phyloP scores from a whole-genome alignment of 2,888 invertebrate genomes.

The Icerya purchasi region DNA sequence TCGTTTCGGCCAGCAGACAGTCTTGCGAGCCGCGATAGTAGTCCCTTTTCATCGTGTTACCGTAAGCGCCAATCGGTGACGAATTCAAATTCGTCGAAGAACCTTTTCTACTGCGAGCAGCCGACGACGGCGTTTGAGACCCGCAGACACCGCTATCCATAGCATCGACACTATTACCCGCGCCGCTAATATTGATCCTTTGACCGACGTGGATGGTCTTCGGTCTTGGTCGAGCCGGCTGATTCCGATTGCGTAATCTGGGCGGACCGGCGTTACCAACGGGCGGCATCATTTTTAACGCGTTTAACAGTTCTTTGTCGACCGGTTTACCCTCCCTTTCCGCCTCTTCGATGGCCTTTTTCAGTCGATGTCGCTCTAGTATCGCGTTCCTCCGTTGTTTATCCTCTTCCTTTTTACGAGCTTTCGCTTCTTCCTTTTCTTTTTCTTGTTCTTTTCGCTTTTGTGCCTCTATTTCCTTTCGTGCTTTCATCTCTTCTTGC shows the following conservation, averaged over 20 bases:
- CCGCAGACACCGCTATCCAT: background rate
- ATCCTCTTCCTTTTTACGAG: slow-evolving; percentile 60
- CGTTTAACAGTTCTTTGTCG: slow-evolving; percentile 43
- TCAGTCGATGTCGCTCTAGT: slow-evolving; percentile 76
- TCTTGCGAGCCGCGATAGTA: slow-evolving; percentile 83
- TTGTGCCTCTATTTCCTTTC: slow-evolving; percentile 62
- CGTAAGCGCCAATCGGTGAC: background rate
- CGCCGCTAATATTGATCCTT: slow-evolving; percentile 38
- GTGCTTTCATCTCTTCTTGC: slow-evolving; percentile 64
- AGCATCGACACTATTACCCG: slow-evolving; percentile 19
- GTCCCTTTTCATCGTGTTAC: slow-evolving; percentile 38
- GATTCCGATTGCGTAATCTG: slow-evolving; percentile 41
- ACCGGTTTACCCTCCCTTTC: slow-evolving; percentile 67
- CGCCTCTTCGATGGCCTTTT: slow-evolving; percentile 81
- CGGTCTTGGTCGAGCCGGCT: slow-evolving; percentile 47
- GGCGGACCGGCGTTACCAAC: slow-evolving; percentile 23
- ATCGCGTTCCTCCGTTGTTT: slow-evolving; percentile 67
- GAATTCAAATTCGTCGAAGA: slow-evolving; percentile 49
- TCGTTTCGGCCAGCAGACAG: slow-evolving; percentile 36
- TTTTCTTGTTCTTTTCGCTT: slow-evolving; percentile 54
- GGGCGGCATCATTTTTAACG: slow-evolving; percentile 28
- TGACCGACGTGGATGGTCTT: slow-evolving; percentile 81
- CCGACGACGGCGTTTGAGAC: slow-evolving; percentile 28
- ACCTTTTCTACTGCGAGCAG: slow-evolving; percentile 54
- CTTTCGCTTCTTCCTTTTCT: slow-evolving; percentile 49